Conservation (phyloP, 2,797 vertebrate genomes). For the Eulemur coronatus region DNA sequence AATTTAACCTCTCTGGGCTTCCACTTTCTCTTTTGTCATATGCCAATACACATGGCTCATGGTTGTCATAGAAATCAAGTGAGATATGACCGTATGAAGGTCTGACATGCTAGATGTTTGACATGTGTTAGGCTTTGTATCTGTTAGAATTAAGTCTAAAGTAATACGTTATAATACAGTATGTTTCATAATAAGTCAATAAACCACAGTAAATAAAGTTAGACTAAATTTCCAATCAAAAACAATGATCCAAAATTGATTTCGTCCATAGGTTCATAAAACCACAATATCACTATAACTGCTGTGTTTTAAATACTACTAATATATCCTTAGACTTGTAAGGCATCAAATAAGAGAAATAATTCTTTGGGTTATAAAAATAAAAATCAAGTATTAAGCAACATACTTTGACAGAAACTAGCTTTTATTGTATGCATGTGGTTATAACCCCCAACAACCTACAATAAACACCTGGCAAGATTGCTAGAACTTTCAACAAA, state of each 20-base stretch:
- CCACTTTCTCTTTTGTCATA: neutral
- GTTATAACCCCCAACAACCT: slow-evolving; percentile 1
- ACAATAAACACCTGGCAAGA: slow-evolving; percentile 4
- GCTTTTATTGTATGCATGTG: neutral
- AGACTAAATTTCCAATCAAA: slow-evolving; percentile 16
- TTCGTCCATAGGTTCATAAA: neutral
- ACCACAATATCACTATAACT: neutral
- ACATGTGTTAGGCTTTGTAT: neutral
- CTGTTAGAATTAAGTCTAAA: neutral
- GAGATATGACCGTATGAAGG: neutral
- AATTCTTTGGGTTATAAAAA: neutral
- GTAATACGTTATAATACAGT: neutral
- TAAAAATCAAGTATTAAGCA: neutral
- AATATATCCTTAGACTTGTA: neutral
- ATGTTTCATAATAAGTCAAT: neutral
- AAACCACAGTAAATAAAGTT: neutral
- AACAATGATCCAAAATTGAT: neutral
- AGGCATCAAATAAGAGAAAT: slow-evolving; percentile 21
- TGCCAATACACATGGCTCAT: neutral
- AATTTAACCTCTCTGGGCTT: neutral
- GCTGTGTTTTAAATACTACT: neutral
- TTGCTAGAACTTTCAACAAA: slow-evolving; percentile 16
- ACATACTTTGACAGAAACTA: neutral
- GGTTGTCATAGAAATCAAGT: neutral
- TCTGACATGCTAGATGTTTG: neutral